Base-by-base conservation (phyloP, 2,888 invertebrate genomes). In the Apoda limacodes region DNA sequence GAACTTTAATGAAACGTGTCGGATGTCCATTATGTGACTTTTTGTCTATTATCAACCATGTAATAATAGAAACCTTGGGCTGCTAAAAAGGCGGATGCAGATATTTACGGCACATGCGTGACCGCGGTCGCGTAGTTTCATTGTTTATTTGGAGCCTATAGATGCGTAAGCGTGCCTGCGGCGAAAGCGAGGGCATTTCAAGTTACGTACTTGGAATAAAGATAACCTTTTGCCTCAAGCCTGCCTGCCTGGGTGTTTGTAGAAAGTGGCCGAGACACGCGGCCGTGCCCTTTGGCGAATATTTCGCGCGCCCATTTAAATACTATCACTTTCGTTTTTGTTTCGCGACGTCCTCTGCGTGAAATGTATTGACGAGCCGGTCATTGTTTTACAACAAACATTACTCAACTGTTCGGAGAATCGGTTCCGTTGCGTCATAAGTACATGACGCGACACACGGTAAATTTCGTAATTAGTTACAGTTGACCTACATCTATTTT, bases 201-300 rank as follows among this genome's bases (percentile, higher is more conserved):
- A n/a, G n/a, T n/a, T n/a, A n/a, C n/a, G n/a, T n/a, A n/a, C n/a
- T n/a, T n/a, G n/a, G n/a, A n/a, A n/a, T 80, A 78, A 59, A 60
- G 74, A 78, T 76, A 74, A 76, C 74, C 72, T 75, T 74, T 72
- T 67, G 64, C 65, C 52, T 50, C 50, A 45, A 48, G 50, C 45
- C 45, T n/a, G n/a, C n/a, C n/a, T n/a, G n/a, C n/a, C n/a, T n/a
- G 53, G 51, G 41, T 65, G 69, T 70, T 64, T 61, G 69, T 74
- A 76, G 80, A 80, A 80, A 78, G 80, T 59, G 64, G 61, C 52
- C 42, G 50, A 55, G 49, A 49, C 59, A 75, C 75, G 65, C 76
- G 76, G 78, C 76, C 62, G 68, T 69, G 76, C 78, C 80, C 78
- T 80, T 75, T 63, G 67, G 71, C 68, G 64, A 68, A 72, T 68